phyloP scores from a whole-genome alignment of 2,888 invertebrate species.

The Protula sp. region DNA sequence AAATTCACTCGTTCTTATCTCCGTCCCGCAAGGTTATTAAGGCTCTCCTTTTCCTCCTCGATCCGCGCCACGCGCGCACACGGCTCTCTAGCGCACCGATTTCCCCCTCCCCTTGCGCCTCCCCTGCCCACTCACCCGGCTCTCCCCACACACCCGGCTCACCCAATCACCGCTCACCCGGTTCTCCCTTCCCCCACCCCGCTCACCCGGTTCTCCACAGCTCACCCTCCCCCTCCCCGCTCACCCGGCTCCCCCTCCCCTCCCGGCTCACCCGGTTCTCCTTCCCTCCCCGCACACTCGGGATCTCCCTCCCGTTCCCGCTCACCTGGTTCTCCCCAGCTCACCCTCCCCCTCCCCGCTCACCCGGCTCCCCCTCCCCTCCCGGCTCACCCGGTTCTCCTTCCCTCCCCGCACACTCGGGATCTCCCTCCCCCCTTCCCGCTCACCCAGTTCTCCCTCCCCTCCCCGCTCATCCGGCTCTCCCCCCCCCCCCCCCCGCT shows the following conservation, averaged over 20 bases:
- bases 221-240: conserved; percentile 27
- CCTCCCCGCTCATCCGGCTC: no score
- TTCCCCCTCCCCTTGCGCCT: background rate
- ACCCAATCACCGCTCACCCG: no score
- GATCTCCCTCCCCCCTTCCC: background rate
- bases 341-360: no score
- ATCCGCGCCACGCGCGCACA: no score
- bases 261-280: conserved; percentile 4
- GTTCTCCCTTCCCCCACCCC: no score
- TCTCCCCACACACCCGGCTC: no score
- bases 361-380: background rate
- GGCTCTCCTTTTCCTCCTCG: background rate
- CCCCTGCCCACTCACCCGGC: background rate
- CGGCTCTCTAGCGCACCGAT: no score
- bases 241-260: conserved; percentile 37
- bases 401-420: background rate
- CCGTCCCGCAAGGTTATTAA: no score
- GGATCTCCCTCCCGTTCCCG: background rate
- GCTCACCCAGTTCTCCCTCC: background rate
- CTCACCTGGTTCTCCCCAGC: background rate
- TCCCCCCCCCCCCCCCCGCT: no score
- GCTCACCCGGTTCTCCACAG: conserved; percentile 32
- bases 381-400: background rate
- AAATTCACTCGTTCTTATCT: no score
- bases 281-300: background rate